These are phyloP conservation scores for Apteryx owenii DNA, from an alignment of 2,113 vertebrate genomes.

Conservation along the genomic window DNA sequence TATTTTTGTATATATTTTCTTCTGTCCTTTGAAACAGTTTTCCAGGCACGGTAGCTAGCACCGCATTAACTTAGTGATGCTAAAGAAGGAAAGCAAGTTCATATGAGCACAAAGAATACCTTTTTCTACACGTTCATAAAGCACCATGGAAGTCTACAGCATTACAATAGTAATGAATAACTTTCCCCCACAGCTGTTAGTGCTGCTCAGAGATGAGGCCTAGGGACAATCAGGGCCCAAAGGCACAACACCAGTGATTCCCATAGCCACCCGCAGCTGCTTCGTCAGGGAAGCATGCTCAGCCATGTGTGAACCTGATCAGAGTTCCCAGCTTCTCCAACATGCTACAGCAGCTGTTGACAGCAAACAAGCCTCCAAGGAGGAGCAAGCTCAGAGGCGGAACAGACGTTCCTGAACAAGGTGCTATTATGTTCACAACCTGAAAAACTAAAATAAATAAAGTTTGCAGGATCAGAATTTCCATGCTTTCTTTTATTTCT, in stretches of 20 bases:
- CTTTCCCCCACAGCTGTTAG: background rate
- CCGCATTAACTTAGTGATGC: background rate
- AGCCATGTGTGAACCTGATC: background rate
- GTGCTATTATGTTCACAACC: background rate
- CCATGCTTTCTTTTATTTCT: background rate
- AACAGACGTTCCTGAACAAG: slow-evolving; percentile 1
- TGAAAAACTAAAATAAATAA: background rate
- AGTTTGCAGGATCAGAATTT: background rate
- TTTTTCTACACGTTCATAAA: background rate
- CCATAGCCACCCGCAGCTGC: background rate
- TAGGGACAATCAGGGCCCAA: background rate
- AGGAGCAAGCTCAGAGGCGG: background rate
- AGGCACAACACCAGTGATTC: background rate
- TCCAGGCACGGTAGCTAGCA: slow-evolving; percentile 24
- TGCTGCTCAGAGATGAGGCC: background rate
- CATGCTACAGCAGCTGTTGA: background rate
- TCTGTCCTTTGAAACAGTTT: slow-evolving; percentile 66
- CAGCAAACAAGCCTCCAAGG: background rate
- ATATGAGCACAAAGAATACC: background rate
- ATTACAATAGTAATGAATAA: background rate
- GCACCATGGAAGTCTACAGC: background rate
- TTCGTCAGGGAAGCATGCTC: background rate
- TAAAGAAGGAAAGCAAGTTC: slow-evolving; percentile 9
- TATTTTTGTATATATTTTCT: slow-evolving; percentile 75
- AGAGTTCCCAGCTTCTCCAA: background rate